Evolutionary conservation across 2,113 vertebrate species (phyloP), one percentile per base, ranked within the genome.

Genomic region (Prietella phreatophila): DNA sequence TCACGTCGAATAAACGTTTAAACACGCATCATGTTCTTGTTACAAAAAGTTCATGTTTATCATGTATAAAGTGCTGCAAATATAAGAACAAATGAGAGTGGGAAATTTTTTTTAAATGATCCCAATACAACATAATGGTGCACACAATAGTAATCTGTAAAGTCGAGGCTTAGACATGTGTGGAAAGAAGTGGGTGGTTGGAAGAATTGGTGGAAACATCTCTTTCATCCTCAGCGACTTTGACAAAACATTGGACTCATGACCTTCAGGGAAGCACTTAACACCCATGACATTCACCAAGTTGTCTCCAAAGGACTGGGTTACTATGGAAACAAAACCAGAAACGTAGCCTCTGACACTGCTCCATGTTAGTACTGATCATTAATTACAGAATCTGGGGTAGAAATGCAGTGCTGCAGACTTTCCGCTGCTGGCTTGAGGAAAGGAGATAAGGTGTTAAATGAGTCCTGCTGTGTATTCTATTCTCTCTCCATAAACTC

Each of bases 311-410:
- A 36, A n/a, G 82, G 67, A 78, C 11, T 19, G 4, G 61, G 86
- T 85, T 85, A 87, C 88, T 84, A 89, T 90, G 71, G 88, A 33
- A 89, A 89, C 86, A 65, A 76, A 85, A 89, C 69, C n/a, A 14
- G 60, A 85, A 87, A 82, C 53, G 27, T 81, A 47, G 55, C 69
- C 42, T 81, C 27, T 63, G 85, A 69, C 76, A 71, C 1, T 67
- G 71, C 71, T 82, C n/a, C 78, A n/a, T 78, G 61, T 86, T 86
- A 87, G 85, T 39, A 25, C 82, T 55, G 76, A 78, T 61, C 71
- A 87, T 90, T 90, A 90, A 90, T 90, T 90, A 89, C 53, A 83
- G 83, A 60, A 82, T 82, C 56, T 83, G 82, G 30, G 82, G 65
- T 82, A 65, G 87, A 87, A 90, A 90, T 84, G 42, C 79, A 86